phyloP scores from a whole-genome alignment of 2,113 vertebrate species.

The Grantiella picta region DNA sequence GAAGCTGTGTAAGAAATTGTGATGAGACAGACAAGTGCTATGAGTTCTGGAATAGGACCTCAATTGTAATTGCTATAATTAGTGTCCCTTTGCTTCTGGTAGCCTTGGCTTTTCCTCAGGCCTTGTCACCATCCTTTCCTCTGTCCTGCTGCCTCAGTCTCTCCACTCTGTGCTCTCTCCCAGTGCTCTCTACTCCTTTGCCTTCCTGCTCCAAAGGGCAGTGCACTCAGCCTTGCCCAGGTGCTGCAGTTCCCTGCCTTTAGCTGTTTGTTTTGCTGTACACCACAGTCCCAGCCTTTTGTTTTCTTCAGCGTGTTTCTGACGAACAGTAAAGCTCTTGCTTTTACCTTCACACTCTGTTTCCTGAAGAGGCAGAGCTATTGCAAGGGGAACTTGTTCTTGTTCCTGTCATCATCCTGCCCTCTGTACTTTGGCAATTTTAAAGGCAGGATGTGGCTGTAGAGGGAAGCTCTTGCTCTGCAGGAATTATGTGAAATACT shows the following conservation, averaged over 20 bases:
- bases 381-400: background rate
- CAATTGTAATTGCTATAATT: background rate
- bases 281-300: background rate
- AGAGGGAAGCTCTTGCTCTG: background rate
- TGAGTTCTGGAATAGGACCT: background rate
- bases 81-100: background rate
- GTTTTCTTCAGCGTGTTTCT: fast-evolving
- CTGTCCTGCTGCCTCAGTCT: background rate
- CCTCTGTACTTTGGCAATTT: background rate
- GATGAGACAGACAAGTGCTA: background rate
- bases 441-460: background rate
- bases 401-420: background rate
- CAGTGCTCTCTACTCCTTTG: background rate
- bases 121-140: background rate
- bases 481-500: background rate
- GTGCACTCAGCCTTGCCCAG: too few species aligned
- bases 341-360: background rate
- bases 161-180: background rate
- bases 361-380: background rate
- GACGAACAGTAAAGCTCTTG: fast-evolving
- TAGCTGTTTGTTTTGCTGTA: background rate
- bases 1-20: background rate
- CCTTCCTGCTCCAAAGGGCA: background rate
- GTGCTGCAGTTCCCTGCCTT: background rate
- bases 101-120: background rate